Base-by-base conservation (phyloP, 2,113 vertebrate genomes). In the Pachycephala philippinensis region DNA sequence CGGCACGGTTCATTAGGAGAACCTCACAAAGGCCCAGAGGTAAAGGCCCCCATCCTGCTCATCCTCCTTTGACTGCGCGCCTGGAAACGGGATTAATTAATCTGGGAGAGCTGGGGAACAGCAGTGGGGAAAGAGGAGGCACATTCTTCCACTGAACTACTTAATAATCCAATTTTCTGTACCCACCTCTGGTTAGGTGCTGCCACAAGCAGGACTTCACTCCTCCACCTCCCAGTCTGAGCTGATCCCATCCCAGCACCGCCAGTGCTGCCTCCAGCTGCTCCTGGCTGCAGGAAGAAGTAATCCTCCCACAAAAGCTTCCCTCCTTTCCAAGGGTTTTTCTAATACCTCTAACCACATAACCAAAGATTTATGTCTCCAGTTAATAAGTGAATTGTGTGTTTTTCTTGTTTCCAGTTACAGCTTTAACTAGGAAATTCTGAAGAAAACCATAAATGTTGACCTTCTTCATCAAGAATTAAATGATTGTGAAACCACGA, bases 311-410 rank as follows among this genome's bases (percentile, higher is more conserved):
- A 83, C 92, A 94, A 85, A 50, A 3, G 0, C 39, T 37, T 68
- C 84, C 44, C 42, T 72, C 74, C 37, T 56, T 61, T 82, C 84
- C 89, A 82, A 75, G 23, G 42, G 57, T 54, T 96, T 39, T 76
- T 79, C 78, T 72, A 68, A 53, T 31, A 69, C 81, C 61, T 85
- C 71, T 65, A 74, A 88, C 88, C 96, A 80, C 92, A 80, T 24
- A 72, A 86, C 75, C 92, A 47, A 76, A 91, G 53, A 70, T 44
- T 95, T 74, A 77, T 35, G 54, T 31, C 79, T 77, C 71, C 63
- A 70, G 70, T 89, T 54, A 66, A 27, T 1, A 60, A 45, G 16
- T 0, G 3, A 92, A 79, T 26, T 76, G 59, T 35, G 35, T 66
- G 2, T 22, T 76, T 66, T 40, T 77, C 45, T 61, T 81, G 35